Base-by-base conservation (phyloP, 2,888 invertebrate species). In the Scaptomyza reducta region DNA sequence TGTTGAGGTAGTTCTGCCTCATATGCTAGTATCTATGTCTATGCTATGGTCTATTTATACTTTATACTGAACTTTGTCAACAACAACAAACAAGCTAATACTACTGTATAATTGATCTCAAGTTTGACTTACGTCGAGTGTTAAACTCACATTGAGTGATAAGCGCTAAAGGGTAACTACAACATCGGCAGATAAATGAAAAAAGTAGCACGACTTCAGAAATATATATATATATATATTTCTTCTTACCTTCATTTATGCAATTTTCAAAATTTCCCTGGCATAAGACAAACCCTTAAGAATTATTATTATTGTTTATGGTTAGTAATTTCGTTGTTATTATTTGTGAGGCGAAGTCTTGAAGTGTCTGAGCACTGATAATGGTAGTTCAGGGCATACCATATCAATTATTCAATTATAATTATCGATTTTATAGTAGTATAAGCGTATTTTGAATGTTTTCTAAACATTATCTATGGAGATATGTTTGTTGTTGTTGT, bases 1-100 rank as follows among this genome's bases (percentile, higher is more conserved):
- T 70, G 70, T 77, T 72, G 77, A 77, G 70, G 74, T 77, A 82
- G 77, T 74, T 70, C 61, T 35, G 25, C 27, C 40, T 10, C 35
- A 56, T 50, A 7, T 55, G 13, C 9, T 31, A 31, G 22, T 22
- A 22, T 22, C 22, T 22, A 22, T n/a, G n/a, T n/a, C 22, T 22
- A 22, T 22, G 22, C 22, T 2, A 22, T 22, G 22, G 3, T 22
- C 5, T 31, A 2, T 31, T 10, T 10, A 1, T 10, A 10, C 10
- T 10, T 11, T 13, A 13, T n/a, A 16, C 10, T 45, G 57, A 35
- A 51, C 57, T 61, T 70, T 58, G 57, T 40, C 29, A 18, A 33
- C 33, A 33, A 33, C 13, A 33, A 33, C 33, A 9, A 33, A 38
- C 35, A 16, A 13, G 33, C 14, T 22, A 22, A 3, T 22, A 22